These are phyloP conservation scores for Kuschelorhynchus macadamiae DNA, from an alignment of 2,888 invertebrate genomes.

Conservation along the genomic window DNA sequence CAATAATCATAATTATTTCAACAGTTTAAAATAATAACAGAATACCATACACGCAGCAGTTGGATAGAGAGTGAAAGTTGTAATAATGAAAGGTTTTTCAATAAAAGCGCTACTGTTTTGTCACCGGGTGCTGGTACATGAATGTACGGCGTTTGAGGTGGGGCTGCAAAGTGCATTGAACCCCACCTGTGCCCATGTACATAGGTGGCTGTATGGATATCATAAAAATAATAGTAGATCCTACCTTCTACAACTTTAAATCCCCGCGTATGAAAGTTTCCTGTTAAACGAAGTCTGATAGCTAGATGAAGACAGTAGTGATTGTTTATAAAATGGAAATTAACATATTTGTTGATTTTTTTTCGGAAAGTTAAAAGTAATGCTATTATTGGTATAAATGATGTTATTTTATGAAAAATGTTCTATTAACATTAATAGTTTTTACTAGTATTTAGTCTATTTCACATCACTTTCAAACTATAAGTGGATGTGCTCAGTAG, in stretches of 20 bases:
- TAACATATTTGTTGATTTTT: too few species aligned
- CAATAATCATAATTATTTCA: background rate
- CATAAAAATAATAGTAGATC: constrained; percentile 27
- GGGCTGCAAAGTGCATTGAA: constrained; percentile 42
- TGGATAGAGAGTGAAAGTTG: constrained; percentile 48
- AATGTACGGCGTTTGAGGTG: constrained; percentile 40
- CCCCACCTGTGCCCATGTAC: constrained; percentile 37
- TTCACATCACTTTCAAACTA: too few species aligned
- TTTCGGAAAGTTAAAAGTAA: too few species aligned
- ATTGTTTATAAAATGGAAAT: too few species aligned
- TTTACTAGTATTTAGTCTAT: too few species aligned
- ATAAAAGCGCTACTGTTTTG: constrained; percentile 46
- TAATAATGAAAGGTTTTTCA: constrained; percentile 48
- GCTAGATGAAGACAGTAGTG: too few species aligned
- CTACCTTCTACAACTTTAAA: constrained; percentile 24
- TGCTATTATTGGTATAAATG: too few species aligned
- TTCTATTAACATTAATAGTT: too few species aligned
- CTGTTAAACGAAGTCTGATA: constrained; percentile 21
- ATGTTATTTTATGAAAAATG: too few species aligned
- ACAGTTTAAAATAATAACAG: too few species aligned
- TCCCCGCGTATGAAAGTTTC: constrained; percentile 17
- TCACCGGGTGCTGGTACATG: constrained; percentile 45
- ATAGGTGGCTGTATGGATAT: constrained; percentile 32
- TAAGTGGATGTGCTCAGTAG: too few species aligned
- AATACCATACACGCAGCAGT: constrained; percentile 1